Evolutionary conservation across 1,140 invertebrate genomes (phyloP), one percentile per base, ranked within the genome.

Genomic region (Drosophila pseudoananassae): DNA sequence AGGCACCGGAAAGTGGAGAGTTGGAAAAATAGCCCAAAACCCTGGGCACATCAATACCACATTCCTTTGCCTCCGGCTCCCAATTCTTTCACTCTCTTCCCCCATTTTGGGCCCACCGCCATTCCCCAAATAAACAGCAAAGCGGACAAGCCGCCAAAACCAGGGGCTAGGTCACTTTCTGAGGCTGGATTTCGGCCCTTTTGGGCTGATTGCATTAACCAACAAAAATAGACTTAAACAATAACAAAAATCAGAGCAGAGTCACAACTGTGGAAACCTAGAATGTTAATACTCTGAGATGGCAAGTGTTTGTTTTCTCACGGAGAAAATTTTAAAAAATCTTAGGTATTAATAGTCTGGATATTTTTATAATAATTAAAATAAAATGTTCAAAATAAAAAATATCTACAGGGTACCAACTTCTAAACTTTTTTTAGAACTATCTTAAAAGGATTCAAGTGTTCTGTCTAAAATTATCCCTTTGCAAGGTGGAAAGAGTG

Each of bases 191-290:
- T 72, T 55, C 31, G 59, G 31, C 38, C 33, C 15, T 31, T 17
- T 40, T 43, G 12, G 36, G 70, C 70, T 74, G 71, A 74, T 74
- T 74, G 70, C 71, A 74, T 74, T 74, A 74, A 57, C 59, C 58
- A 53, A 23, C 29, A 33, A 25, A 73, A 31, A 43, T 50, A n/a
- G 57, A 43, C 33, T 40, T 33, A n/a, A 56, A 57, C 38, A 74
- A 64, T 33, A 43, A 36, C 31, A 25, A 29, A 51, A 54, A 38
- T 55, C 61, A 49, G n/a, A 23, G 15, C 15, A 46, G 0, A 20
- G 15, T 1, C 9, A 10, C 43, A 46, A 17, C n/a, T 45, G 31
- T 20, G n/a, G 40, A 45, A 17, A 7, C 14, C 15, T 6, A 1
- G 17, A 17, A 46, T 46, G 33, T 10, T 0, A 36, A 36, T 36